Conservation (phyloP, 2,797 vertebrate genomes). For the Spizella passerina region DNA sequence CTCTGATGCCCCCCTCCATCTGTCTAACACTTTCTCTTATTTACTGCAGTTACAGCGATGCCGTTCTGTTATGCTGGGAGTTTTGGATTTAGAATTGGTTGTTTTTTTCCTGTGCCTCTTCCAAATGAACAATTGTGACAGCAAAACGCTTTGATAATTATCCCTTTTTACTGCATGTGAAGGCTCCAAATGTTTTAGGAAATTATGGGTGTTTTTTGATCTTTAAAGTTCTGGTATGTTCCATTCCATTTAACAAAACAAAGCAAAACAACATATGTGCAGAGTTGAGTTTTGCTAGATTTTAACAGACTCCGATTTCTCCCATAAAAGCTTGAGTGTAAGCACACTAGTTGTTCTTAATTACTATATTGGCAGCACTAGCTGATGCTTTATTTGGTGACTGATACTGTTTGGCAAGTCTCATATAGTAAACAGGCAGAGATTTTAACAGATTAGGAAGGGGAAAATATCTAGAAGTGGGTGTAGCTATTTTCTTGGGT, state of each 20-base stretch:
- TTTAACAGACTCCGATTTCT: conserved; percentile 33
- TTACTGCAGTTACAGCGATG: neutral
- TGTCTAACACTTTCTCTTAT: neutral
- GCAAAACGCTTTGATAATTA: conserved; percentile 32
- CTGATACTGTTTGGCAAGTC: neutral
- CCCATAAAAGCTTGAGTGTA: conserved; percentile 6
- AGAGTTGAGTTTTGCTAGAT: conserved; percentile 39
- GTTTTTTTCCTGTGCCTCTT: neutral
- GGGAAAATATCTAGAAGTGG: neutral
- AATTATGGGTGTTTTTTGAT: conserved; percentile 17
- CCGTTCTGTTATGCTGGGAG: neutral
- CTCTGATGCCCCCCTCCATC: neutral
- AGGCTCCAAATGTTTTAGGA: conserved; percentile 30
- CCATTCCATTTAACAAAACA: conserved; percentile 61
- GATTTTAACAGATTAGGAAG: neutral
- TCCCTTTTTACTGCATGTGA: neutral
- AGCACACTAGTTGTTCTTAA: conserved; percentile 4
- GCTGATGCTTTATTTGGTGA: neutral
- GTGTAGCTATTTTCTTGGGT: neutral
- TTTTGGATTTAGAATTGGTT: neutral
- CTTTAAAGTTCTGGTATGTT: conserved; percentile 56
- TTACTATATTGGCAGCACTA: conserved; percentile 31
- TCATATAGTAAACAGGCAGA: neutral
- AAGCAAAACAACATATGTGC: conserved; percentile 63
- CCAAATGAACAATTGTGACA: conserved; percentile 32